phyloP scores from a whole-genome alignment of 2,888 invertebrate species.

The Dioctria rufipes region DNA sequence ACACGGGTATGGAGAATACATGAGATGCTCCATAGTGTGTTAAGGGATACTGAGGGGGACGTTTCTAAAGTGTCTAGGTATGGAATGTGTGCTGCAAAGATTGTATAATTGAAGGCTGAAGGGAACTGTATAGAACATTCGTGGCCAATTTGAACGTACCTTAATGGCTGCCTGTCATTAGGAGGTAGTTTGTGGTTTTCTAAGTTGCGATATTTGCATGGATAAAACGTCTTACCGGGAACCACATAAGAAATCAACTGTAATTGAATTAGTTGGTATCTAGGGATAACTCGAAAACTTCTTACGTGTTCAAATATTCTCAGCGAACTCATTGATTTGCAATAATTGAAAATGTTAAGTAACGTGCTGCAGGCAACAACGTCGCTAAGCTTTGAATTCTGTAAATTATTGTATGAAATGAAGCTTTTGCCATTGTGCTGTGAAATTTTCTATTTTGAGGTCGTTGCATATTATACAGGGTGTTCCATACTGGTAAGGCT shows the following conservation, averaged over 20 bases:
- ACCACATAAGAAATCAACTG: conserved; percentile 44
- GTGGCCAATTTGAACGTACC: conserved; percentile 47
- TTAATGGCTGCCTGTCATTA: conserved; percentile 51
- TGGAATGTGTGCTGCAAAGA: conserved; percentile 34
- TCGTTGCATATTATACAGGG: no score
- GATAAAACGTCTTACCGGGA: conserved; percentile 35
- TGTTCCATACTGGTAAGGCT: no score
- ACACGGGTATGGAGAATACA: neutral
- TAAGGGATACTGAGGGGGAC: neutral
- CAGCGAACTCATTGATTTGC: conserved; percentile 32
- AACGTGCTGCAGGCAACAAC: neutral
- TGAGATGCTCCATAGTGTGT: conserved; percentile 15
- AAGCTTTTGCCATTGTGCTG: no score
- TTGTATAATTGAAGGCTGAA: conserved; percentile 29
- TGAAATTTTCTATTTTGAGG: no score
- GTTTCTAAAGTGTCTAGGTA: neutral
- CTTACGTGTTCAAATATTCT: conserved; percentile 43
- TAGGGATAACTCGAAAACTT: conserved; percentile 19
- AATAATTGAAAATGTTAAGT: neutral
- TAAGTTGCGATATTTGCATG: conserved; percentile 45
- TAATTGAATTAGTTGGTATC: conserved; percentile 47
- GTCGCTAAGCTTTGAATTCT: no score
- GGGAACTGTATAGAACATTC: conserved; percentile 18
- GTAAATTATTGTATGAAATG: no score
- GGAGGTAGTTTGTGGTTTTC: conserved; percentile 49